A percentile compares a stretch with the other conserved stretches of the same genome.
These are phyloP conservation scores for Falco punctatus DNA, from an alignment of 2,113 vertebrate species.

Conservation along the genomic window DNA sequence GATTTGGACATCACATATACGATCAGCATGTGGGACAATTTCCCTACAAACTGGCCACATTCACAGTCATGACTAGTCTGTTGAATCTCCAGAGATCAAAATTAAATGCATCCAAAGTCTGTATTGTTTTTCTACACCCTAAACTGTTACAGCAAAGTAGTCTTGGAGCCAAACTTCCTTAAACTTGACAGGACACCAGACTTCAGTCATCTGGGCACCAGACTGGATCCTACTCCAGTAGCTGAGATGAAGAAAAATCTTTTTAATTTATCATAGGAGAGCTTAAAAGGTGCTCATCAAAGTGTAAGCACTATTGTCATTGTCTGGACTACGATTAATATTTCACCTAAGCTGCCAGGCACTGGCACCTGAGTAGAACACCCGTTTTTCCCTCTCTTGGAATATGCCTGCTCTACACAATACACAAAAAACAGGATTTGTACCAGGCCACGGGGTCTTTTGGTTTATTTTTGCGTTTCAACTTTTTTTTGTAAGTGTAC, in stretches of 20 bases:
- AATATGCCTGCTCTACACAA: background rate
- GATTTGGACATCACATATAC: conserved; percentile 30
- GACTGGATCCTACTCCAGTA: conserved; percentile 32
- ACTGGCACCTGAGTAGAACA: background rate
- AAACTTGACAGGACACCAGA: conserved; percentile 31
- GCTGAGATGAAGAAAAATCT: background rate
- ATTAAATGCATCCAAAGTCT: background rate
- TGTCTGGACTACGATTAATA: background rate
- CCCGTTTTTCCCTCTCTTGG: background rate
- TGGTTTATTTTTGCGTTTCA: background rate
- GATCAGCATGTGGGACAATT: conserved; percentile 36
- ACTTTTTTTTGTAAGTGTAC: background rate
- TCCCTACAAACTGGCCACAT: conserved; percentile 41
- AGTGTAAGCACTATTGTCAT: background rate
- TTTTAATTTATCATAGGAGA: conserved; percentile 9
- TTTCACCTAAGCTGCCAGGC: background rate
- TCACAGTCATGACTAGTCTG: conserved; percentile 12
- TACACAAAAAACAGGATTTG: background rate
- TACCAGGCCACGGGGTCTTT: background rate
- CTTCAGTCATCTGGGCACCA: conserved; percentile 58
- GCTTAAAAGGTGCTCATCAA: conserved; percentile 50
- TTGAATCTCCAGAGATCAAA: conserved; percentile 52
- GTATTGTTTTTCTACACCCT: background rate
- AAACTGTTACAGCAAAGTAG: background rate
- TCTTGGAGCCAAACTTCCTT: conserved; percentile 50